Evolutionary conservation across 2,113 vertebrate genomes (phyloP).

Genomic region (Eclectus roratus): DNA sequence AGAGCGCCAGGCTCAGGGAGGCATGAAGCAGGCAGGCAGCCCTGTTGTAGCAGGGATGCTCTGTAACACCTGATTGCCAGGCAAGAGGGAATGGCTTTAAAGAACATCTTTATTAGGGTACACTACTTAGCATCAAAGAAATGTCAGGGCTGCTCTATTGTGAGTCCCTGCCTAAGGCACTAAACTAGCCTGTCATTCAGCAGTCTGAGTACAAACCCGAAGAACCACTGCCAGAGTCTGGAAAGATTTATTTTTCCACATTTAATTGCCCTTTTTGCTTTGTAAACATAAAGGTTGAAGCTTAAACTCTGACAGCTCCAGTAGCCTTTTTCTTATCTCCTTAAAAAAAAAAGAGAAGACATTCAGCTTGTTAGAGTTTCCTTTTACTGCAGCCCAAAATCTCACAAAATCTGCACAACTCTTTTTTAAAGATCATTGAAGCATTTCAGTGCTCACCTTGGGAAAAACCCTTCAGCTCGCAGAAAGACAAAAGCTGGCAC

Average conservation of each 20-base stretch:
- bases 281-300: constrained; percentile 80
- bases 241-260: constrained; percentile 75
- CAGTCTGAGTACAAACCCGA: constrained; percentile 31
- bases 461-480: constrained; percentile 32
- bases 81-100: constrained; percentile 4
- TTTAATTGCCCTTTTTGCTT: constrained; percentile 81
- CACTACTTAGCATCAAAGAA: constrained; percentile 58
- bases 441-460: constrained; percentile 43
- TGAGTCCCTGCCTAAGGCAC: constrained; percentile 11
- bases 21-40: neutral
- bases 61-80: neutral
- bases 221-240: constrained; percentile 24
- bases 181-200: constrained; percentile 66
- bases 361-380: constrained; percentile 63
- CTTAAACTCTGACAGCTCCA: constrained; percentile 71
- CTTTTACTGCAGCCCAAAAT: constrained; percentile 1
- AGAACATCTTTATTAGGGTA: constrained; percentile 38
- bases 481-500: constrained; percentile 3
- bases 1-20: neutral
- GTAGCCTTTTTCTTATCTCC: constrained; percentile 68
- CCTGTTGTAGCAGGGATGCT: neutral
- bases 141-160: constrained; percentile 61
- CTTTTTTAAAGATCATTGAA: constrained; percentile 38
- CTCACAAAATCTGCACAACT: neutral
- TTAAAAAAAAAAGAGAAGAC: constrained; percentile 64